Conservation (phyloP, 2,113 vertebrate genomes). For the Festucalex cinctus region DNA sequence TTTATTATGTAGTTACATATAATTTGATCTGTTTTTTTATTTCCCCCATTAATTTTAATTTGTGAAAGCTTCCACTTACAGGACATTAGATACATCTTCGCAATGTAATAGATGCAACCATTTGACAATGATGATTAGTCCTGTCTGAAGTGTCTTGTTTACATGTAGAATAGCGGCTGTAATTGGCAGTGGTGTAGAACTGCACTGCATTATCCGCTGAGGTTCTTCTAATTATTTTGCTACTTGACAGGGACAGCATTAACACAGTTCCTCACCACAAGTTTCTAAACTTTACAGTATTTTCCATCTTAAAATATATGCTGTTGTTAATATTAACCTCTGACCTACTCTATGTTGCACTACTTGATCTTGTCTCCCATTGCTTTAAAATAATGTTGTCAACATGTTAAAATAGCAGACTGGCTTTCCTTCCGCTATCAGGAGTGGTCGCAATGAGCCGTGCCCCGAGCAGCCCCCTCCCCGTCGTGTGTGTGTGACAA, state of each 20-base stretch:
- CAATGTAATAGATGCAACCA: neutral
- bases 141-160: neutral
- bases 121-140: neutral
- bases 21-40: neutral
- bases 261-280: neutral
- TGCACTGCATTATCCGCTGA: neutral
- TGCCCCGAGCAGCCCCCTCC: constrained; percentile 81
- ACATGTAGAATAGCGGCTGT: neutral
- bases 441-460: constrained; percentile 81
- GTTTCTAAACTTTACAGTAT: neutral
- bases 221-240: neutral
- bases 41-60: neutral
- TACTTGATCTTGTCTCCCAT: neutral
- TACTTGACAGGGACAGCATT: neutral
- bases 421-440: constrained; percentile 30
- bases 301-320: neutral
- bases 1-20: neutral
- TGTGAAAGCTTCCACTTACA: neutral
- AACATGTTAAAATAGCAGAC: neutral
- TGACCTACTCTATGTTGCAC: neutral
- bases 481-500: constrained; percentile 77
- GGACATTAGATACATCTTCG: neutral
- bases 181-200: neutral
- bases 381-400: neutral
- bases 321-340: neutral